Conservation (phyloP, 2,888 invertebrate genomes). For the Matsumyia berberina region DNA sequence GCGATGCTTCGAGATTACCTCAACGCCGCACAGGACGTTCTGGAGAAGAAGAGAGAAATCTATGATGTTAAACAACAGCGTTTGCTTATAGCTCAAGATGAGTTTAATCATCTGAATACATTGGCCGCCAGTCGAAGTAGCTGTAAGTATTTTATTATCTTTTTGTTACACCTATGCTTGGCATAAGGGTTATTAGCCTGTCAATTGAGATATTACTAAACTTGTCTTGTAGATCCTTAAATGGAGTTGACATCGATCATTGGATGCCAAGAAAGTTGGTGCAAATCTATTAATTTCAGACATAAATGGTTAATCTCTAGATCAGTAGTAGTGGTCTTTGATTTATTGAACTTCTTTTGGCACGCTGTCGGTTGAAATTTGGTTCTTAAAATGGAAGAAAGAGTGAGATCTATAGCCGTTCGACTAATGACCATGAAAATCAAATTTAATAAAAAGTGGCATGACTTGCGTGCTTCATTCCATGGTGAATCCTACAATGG, state of each 20-base stretch:
- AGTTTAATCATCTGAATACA: conserved; percentile 96
- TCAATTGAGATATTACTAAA: conserved; percentile 2
- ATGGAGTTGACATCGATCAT: background rate
- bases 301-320: conserved; percentile 1
- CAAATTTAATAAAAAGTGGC: too few species aligned
- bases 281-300: background rate
- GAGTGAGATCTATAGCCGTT: too few species aligned
- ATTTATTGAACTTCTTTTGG: background rate
- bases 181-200: conserved; percentile 18
- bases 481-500: too few species aligned
- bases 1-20: conserved; percentile 98
- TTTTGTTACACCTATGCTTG: conserved; percentile 55
- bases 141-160: conserved; percentile 87
- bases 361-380: background rate
- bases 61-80: conserved; percentile 98
- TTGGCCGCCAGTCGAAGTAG: conserved; percentile 95
- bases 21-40: conserved; percentile 96
- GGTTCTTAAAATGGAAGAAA: background rate
- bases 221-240: background rate
- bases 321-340: background rate
- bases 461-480: too few species aligned
- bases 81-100: conserved; percentile 96
- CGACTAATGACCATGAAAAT: too few species aligned
- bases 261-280: background rate
- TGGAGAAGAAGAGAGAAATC: conserved; percentile 98